Evolutionary conservation across 2,888 invertebrate species (phyloP), one percentile per base, ranked within the genome.

Genomic region (Conops quadrifasciatus): DNA sequence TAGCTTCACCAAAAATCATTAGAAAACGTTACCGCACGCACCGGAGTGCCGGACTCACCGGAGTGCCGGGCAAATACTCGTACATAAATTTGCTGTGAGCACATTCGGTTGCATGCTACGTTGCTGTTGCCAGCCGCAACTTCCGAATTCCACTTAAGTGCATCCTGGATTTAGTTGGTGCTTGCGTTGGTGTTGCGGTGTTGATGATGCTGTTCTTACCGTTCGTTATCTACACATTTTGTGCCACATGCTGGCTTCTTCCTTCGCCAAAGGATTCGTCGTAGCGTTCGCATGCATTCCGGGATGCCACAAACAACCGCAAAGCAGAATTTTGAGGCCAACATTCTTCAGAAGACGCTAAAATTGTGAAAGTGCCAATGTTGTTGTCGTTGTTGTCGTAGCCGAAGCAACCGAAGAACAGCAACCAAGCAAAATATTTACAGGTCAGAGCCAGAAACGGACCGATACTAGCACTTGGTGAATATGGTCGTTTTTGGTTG

Each of bases 241-340:
- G 36, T 19, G 5, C 26, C 64, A 47, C 30, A 16, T 60, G 16
- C 16, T 49, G 15, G 9, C 11, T 53, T 26, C n/a, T 26, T 53
- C 13, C 9, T 15, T 26, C 16, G 56, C 2, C 16, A 45, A 24
- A 16, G 28, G 59, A 11, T 49, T 60, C 26, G 3, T 24, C 68
- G 59, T 4, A 21, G 30, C 30, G 59, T 62, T 62, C 51, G 62
- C 36, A 62, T 62, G 68, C 60, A 68, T 62, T 68, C 36, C 30
- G 21, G 68, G 60, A 68, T 68, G 60, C 62, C 62, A 36, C 36
- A 28, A 62, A 60, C 62, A 62, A 53, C 68, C 68, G 51, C 62
- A 68, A 60, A 67, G 58, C 58, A 65, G 47, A 67, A 71, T 67
- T 43, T 56, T 67, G 67, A 56, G 71, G 70, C 62, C 21, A 71